A percentile compares a stretch with the other conserved stretches of the same genome.
phyloP scores from a whole-genome alignment of 2,888 invertebrate genomes.

The Sepiola atlantica region DNA sequence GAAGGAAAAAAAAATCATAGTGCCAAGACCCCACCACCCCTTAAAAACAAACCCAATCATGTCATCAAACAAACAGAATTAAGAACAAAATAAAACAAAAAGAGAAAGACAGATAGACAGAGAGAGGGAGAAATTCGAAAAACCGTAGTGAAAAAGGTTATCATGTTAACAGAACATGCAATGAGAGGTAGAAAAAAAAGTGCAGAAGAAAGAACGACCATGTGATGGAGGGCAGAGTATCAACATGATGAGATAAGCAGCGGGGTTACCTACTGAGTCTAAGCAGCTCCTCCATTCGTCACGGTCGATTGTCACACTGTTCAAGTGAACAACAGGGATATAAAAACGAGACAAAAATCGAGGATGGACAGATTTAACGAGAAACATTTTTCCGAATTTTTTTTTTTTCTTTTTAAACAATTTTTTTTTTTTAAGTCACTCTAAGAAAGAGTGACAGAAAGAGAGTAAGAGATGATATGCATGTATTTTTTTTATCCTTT shows the following conservation, averaged over 20 bases:
- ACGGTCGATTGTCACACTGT: conserved; percentile 43
- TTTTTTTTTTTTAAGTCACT: neutral
- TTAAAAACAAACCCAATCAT: neutral
- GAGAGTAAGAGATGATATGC: neutral
- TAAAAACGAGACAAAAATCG: neutral
- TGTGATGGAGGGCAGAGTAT: neutral
- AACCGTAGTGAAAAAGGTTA: neutral
- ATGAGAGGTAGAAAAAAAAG: conserved; percentile 18
- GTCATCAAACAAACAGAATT: neutral
- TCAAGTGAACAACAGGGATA: conserved; percentile 39
- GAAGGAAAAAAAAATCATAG: neutral
- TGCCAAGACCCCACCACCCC: neutral
- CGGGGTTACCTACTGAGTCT: neutral
- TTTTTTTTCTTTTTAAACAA: too few relatives aligned
- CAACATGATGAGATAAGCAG: neutral
- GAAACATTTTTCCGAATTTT: neutral
- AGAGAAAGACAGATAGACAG: too few relatives aligned
- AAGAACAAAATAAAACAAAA: too few relatives aligned
- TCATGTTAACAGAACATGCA: neutral
- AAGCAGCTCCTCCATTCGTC: conserved; percentile 43
- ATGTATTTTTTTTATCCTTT: neutral
- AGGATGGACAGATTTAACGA: conserved; percentile 3
- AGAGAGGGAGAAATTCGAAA: neutral
- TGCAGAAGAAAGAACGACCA: neutral
- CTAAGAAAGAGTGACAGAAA: neutral